Evolutionary conservation across 2,113 vertebrate species (phyloP).

Genomic region (Rutilus rutilus): DNA sequence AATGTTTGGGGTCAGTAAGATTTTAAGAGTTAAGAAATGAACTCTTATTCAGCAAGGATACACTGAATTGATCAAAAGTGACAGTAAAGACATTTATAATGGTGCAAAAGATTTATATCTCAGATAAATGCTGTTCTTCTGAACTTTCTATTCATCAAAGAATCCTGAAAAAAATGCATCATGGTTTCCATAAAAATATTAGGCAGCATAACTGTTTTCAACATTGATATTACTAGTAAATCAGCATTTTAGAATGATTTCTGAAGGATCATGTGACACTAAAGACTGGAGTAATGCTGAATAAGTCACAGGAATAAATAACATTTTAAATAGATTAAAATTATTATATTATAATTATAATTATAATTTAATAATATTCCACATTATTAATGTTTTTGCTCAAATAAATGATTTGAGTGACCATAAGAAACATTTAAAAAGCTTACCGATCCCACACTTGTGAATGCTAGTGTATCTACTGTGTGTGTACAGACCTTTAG

Average conservation of each 20-base stretch:
- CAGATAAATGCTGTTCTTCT: neutral
- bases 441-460: neutral
- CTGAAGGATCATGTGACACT: neutral
- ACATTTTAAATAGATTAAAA: neutral
- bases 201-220: neutral
- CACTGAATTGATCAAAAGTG: neutral
- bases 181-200: too few species aligned
- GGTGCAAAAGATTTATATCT: neutral
- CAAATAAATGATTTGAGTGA: neutral
- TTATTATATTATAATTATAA: too few species aligned
- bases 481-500: slow-evolving; percentile 82
- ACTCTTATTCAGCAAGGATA: neutral
- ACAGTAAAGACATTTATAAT: neutral
- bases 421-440: neutral
- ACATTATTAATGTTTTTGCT: neutral
- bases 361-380: neutral
- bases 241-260: neutral
- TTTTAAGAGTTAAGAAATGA: too few species aligned
- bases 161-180: too few species aligned
- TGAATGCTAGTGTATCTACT: neutral
- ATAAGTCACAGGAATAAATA: neutral
- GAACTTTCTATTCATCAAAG: neutral
- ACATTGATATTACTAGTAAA: neutral
- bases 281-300: neutral
- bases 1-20: too few species aligned